Percentiles rank a stretch among this genome's conserved stretches.
Evolutionary conservation across 2,888 invertebrate genomes (phyloP).

Genomic region (Drosophila mulleri): DNA sequence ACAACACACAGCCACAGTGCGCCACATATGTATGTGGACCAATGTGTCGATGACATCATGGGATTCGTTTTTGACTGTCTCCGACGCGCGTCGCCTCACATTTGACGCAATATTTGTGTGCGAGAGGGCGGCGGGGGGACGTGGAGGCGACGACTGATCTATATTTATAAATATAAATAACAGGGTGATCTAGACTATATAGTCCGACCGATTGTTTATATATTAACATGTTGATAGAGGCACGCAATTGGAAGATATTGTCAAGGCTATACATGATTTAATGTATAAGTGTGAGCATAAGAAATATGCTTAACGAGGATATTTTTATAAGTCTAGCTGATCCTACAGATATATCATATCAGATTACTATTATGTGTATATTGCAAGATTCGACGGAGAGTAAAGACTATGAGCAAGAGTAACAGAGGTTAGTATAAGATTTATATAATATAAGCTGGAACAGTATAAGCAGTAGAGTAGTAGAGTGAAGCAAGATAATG

Average conservation of each 20-base stretch:
- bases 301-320: no score
- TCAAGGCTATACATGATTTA: background rate
- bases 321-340: background rate
- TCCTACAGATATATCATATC: background rate
- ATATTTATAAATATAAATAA: slow-evolving; percentile 57
- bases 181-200: slow-evolving; percentile 32
- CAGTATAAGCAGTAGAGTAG: no score
- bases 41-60: slow-evolving; percentile 73
- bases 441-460: no score
- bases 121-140: background rate
- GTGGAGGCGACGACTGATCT: slow-evolving; percentile 41
- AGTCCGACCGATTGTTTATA: background rate
- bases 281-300: background rate
- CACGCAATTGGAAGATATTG: background rate
- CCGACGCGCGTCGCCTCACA: slow-evolving; percentile 16
- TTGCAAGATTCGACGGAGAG: background rate
- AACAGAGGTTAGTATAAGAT: no score
- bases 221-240: no score
- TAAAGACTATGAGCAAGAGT: background rate
- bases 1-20: slow-evolving; percentile 48
- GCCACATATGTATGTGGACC: slow-evolving; percentile 57
- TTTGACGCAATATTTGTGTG: slow-evolving; percentile 61
- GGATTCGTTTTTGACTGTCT: slow-evolving; percentile 62
- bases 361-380: no score
- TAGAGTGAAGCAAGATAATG: background rate